Base-by-base conservation (phyloP, 2,888 invertebrate genomes). In the Metacarcinus magister region DNA sequence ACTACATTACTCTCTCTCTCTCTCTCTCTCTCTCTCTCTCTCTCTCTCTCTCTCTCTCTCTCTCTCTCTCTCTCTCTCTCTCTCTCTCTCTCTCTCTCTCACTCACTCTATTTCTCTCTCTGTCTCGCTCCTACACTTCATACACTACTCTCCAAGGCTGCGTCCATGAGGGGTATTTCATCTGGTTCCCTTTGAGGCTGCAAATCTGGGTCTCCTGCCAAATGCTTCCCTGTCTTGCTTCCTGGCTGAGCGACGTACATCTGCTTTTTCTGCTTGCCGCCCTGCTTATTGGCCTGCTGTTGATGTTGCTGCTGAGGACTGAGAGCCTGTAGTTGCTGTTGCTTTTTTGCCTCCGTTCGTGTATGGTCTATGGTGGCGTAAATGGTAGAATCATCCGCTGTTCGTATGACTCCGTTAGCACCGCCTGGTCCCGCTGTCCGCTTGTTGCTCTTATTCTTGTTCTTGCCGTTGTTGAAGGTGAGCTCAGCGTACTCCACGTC, bases 391-490 rank as follows among this genome's bases (percentile, higher is more conserved):
- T 95, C 95, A 23, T 96, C 96, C 10, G 67, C 43, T n/a, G 90
- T 5, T 23, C 93, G 44, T 23, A 96, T 39, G 48, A 95, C 87
- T 8, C 96, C 96, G 60, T 96, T 96, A 10, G 93, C 96, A 2
- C 94, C 94, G 3, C 87, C 39, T 82, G 82, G 82, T n/a, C 90
- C 32, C 3, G 48, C 91, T 8, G 16, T 4, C 23, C 91, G 90
- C 93, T 95, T 96, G 90, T 54, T 67, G 32, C 43, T 92, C 94
- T 96, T 96, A 10, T 87, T 48, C 91, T 94, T 96, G 46, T 28
- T 96, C 91, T 94, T 95, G n/a, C 95, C 96, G 95, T 95, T 96
- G 91, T 82, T 96, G 96, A 96, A 96, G 96, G 95, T 96, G 89
- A 96, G 93, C 67, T 96, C 96, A 32, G 96, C 96, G 75, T 96